Base-by-base conservation (phyloP, 2,113 vertebrate genomes). In the Tupaia chinensis region DNA sequence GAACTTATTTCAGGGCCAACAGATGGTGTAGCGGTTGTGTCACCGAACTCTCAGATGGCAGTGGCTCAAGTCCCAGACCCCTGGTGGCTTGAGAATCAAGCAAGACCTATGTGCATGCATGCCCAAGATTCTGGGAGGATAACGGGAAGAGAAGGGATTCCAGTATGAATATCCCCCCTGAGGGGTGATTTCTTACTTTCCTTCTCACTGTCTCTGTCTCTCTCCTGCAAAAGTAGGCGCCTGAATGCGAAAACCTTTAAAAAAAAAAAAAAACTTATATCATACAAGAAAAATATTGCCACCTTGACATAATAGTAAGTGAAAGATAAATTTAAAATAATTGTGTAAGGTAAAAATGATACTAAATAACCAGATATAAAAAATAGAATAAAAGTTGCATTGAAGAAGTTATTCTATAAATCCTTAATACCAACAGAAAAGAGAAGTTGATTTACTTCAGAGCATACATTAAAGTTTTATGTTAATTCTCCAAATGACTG, bases 381-480 rank as follows among this genome's bases (percentile, higher is more conserved):
- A 92, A 87, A 19, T 85, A n/a, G 12, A 69, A 60, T 5, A 4
- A 80, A 94, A 96, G 82, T 93, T 63, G 83, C 72, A 87, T 85
- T 81, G 92, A n/a, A 95, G 91, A 91, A 27, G 68, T 91, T 95
- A 96, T 72, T 70, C 16, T 76, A 61, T 22, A 65, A 91, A 74
- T 84, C 32, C 58, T 87, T 89, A 90, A 65, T 76, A 17, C 93
- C 32, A 93, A 6, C 54, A 96, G 78, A 86, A 95, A 93, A 81
- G 34, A 80, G 1, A 72, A 95, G 96, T 97, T 65, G 20, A 73
- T 97, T 98, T 97, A 93, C 68, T 56, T n/a, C 86, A 7, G 22
- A 82, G 4, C 17, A 92, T 77, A 92, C 44, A 76, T 9, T 19
- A 88, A 94, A 73, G 14, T 92, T 66, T 96, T 23, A 63, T 95